Evolutionary conservation across 2,113 vertebrate genomes (phyloP).

Genomic region (Scatophagus argus): DNA sequence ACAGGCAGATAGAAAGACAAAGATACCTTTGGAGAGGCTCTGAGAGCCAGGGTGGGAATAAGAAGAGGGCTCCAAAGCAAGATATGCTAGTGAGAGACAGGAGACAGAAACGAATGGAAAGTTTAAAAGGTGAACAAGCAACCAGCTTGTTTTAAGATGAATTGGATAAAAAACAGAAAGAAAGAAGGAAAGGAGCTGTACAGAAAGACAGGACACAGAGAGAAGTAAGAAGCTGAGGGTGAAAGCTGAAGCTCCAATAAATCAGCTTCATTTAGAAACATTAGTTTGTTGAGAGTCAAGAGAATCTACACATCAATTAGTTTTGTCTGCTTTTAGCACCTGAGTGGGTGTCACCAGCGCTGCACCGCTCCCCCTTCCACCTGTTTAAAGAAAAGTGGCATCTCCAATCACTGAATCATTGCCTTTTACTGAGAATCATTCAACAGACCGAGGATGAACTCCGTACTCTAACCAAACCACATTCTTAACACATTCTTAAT

Average conservation of each 20-base stretch:
- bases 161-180: not conserved
- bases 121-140: slow-evolving; percentile 25
- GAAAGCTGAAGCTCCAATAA: slow-evolving; percentile 40
- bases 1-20: slow-evolving; percentile 26
- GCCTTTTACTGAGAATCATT: not conserved
- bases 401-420: slow-evolving; percentile 45
- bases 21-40: slow-evolving; percentile 86
- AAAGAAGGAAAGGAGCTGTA: not conserved
- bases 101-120: slow-evolving; percentile 41
- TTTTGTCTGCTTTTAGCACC: slow-evolving; percentile 59
- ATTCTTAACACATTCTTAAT: not conserved
- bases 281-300: slow-evolving; percentile 44
- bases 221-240: slow-evolving; percentile 3
- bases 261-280: slow-evolving; percentile 36
- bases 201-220: not conserved
- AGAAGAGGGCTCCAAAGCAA: slow-evolving; percentile 82
- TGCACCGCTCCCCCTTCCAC: slow-evolving; percentile 54
- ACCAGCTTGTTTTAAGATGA: not conserved
- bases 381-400: slow-evolving; percentile 74
- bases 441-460: not conserved
- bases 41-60: slow-evolving; percentile 84
- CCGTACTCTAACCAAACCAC: not conserved
- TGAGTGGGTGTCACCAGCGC: slow-evolving; percentile 60
- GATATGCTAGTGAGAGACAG: slow-evolving; percentile 77
- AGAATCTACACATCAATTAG: slow-evolving; percentile 55